These are phyloP conservation scores for Clarias magur DNA, from an alignment of 2,113 vertebrate genomes.

Conservation along the genomic window DNA sequence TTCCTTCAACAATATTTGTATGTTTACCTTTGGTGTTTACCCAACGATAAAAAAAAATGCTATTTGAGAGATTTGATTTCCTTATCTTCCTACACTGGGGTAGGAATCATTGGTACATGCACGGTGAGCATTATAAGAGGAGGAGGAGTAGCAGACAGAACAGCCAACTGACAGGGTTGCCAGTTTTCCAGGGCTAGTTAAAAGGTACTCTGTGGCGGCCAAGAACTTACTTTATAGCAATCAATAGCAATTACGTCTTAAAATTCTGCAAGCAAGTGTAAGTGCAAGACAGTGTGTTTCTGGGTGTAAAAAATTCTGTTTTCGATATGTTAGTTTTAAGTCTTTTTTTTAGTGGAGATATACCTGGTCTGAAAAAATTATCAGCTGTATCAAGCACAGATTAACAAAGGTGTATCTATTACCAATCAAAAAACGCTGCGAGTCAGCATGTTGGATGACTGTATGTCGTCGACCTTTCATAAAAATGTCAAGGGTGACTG, in stretches of 20 bases:
- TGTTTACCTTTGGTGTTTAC: background rate
- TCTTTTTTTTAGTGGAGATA: background rate
- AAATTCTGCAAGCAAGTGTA: background rate
- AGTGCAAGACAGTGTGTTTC: background rate
- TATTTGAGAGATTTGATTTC: background rate
- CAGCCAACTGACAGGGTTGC: background rate
- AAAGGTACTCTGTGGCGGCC: background rate
- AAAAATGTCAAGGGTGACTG: background rate
- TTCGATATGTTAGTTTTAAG: background rate
- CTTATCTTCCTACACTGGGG: background rate
- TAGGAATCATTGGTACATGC: background rate
- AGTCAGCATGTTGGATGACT: background rate
- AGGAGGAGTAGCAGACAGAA: background rate
- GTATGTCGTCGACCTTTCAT: background rate
- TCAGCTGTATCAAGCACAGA: background rate
- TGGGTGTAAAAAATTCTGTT: background rate
- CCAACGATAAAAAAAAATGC: background rate
- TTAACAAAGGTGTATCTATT: background rate
- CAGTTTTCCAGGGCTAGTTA: background rate
- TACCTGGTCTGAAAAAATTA: background rate
- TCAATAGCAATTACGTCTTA: background rate
- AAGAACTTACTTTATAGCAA: background rate
- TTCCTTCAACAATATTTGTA: background rate
- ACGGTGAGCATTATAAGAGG: background rate
- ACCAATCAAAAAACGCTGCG: too few relatives aligned